Evolutionary conservation across 2,797 vertebrate genomes (phyloP), one percentile per base, ranked within the genome.

Genomic region (Protosalanx chinensis): DNA sequence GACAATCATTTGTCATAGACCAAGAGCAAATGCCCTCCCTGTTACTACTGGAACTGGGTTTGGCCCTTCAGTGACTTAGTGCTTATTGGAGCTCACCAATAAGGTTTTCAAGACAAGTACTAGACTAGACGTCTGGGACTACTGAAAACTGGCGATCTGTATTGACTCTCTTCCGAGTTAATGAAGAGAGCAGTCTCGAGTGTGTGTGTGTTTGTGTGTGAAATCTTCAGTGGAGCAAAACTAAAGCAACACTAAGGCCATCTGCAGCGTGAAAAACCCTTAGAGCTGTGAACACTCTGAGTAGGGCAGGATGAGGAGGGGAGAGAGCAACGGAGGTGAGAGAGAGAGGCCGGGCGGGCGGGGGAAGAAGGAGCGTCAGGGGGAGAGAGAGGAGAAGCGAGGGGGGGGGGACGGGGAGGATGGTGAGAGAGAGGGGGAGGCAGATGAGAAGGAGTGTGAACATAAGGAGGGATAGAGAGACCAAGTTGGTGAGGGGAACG

Each of bases 181-280:
- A 76, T 74, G 71, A 80, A 72, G 74, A 83, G 75, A 79, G 71
- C 78, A 70, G 53, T 70, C 73, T 59, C 20, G 65, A 73, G 64
- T 68, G 74, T 41, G 66, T 70, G 68, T 58, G 75, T 57, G 70
- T 68, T 68, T 63, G 70, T 69, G 69, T 53, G 29, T 30, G 59
- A 49, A 27, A 18, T 18, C 73, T 67, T 71, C 81, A 81, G 71
- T 77, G 75, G 78, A 83, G 85, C 75, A 77, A 83, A 81, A 83
- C 82, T 78, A 6, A 18, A 63, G 30, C 60, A 62, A 16, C 60
- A 23, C 29, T 32, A 16, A 74, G 77, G 68, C 79, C 81, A 85
- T 85, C 86, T 88, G 82, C 81, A 85, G 83, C 70, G 75, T 86
- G 82, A 75, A 79, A 84, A 83, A 76, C 79, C 75, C 79, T 83